phyloP scores from a whole-genome alignment of 2,888 invertebrate species.

The Coecobrya sp. region DNA sequence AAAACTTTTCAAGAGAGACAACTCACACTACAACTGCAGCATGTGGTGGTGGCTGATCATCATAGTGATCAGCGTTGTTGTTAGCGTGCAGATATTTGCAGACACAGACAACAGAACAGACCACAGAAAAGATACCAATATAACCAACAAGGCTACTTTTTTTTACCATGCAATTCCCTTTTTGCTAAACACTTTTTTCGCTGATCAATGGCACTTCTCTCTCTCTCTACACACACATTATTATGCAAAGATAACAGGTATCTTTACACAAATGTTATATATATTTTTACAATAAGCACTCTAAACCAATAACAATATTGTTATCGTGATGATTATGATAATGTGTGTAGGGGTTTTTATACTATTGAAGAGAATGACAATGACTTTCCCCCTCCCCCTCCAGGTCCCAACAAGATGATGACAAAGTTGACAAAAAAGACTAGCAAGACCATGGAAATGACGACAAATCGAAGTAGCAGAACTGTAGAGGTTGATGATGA shows the following conservation, averaged over 20 bases:
- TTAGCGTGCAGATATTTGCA: constrained; percentile 1
- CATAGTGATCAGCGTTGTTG: background rate
- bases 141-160: too few relatives aligned
- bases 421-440: constrained; percentile 24
- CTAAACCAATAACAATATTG: background rate
- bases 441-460: background rate
- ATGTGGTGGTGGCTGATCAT: background rate
- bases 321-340: background rate
- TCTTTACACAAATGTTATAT: background rate
- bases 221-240: too few relatives aligned
- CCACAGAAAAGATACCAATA: too few relatives aligned
- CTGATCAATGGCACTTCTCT: background rate
- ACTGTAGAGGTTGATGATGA: background rate
- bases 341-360: background rate
- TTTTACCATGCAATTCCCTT: too few relatives aligned
- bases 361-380: background rate
- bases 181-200: background rate
- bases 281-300: background rate
- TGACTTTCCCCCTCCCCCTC: constrained; percentile 7
- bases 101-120: background rate
- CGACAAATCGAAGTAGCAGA: background rate
- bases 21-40: background rate
- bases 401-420: constrained; percentile 8
- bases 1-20: background rate
- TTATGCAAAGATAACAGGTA: background rate